Conservation (phyloP, 2,888 invertebrate genomes). For the Drosophila putrida region DNA sequence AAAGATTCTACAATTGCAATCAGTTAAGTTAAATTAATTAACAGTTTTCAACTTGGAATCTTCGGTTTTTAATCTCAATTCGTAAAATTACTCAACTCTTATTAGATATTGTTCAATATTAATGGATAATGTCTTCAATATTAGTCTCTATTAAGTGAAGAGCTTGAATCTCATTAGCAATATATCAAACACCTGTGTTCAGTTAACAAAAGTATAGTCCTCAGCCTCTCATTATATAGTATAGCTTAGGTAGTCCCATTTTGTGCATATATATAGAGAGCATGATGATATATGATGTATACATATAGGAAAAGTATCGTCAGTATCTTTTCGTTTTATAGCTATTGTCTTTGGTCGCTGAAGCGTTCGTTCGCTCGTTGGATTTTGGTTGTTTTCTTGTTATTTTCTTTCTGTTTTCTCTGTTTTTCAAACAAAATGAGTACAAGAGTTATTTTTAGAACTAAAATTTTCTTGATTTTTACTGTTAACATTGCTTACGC, state of each 20-base stretch:
- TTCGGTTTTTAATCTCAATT: too few relatives aligned
- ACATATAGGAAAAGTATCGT: conserved; percentile 35
- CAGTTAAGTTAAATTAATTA: too few relatives aligned
- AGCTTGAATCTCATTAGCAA: too few relatives aligned
- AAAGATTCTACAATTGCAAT: too few relatives aligned
- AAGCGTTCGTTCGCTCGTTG: conserved; percentile 28
- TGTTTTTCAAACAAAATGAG: conserved; percentile 73
- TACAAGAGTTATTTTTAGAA: conserved; percentile 81
- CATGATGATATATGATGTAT: not conserved
- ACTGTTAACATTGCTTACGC: conserved; percentile 80
- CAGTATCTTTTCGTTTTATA: conserved; percentile 70
- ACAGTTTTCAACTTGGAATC: too few relatives aligned
- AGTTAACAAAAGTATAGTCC: conserved; percentile 5
- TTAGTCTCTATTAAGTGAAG: too few relatives aligned
- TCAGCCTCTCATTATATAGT: not conserved
- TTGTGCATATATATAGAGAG: not conserved
- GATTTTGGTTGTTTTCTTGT: conserved; percentile 45
- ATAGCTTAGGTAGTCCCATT: not conserved
- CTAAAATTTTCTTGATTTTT: conserved; percentile 76
- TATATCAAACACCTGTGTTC: not conserved
- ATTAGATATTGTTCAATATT: too few relatives aligned
- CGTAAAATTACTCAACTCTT: too few relatives aligned
- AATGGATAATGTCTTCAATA: too few relatives aligned
- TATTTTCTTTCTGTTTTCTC: conserved; percentile 43
- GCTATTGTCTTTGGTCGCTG: conserved; percentile 73